Base-by-base conservation (phyloP, 2,888 invertebrate genomes). In the Dione juno region DNA sequence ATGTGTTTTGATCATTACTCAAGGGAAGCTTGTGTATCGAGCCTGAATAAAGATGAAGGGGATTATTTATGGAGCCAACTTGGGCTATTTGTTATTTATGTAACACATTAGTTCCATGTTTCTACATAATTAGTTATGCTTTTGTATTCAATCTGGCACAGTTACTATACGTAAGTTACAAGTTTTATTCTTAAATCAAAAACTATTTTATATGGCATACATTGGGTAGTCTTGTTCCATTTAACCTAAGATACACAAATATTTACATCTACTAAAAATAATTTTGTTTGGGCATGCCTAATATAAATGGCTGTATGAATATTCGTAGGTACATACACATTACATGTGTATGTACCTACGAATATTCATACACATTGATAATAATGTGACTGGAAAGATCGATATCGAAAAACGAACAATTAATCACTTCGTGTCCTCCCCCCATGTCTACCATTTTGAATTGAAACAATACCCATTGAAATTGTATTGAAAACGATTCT, bases 21-120 rank as follows among this genome's bases (percentile, higher is more conserved):
- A 66, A 53, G 63, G 64, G 70, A 74, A 75, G 74, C 75, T 77
- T 79, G 65, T 71, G 74, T 77, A 76, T 77, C 73, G 61, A 69
- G 76, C 74, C 74, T 67, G 75, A 77, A 77, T 77, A 77, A 75
- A 77, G 78, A 81, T 78, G 79, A 77, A 79, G 77, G 75, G 71
- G 77, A 76, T 83, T 79, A 82, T 81, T 83, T 82, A 82, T 79
- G 74, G 72, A 73, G 70, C 48, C 80, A 85, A 87, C 80, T 87
- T 85, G 73, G 75, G 80, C 81, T 86, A 85, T 88, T 88, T 86
- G 85, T 88, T 86, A 80, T 67, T 82, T 84, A 84, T 86, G 84
- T 81, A 80, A 71, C 77, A 82, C 86, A 85, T 85, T 83, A 83
- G 84, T 81, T 85, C 73, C 71, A 65, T 66, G 75, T 74, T 76